Conservation (phyloP, 2,113 vertebrate genomes). For the Brienomyrus brachyistius region DNA sequence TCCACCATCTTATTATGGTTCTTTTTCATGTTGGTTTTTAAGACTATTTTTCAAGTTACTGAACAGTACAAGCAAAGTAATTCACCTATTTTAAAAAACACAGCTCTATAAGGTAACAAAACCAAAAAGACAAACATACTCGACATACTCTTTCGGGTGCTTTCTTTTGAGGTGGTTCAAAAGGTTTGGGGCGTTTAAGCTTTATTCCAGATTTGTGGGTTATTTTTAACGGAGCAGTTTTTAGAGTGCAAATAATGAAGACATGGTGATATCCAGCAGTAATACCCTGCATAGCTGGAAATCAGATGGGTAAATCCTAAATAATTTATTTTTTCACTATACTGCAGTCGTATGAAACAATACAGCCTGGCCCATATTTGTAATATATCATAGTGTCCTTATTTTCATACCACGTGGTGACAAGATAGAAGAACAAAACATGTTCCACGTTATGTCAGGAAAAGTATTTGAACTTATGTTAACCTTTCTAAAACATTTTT, state of each 20-base stretch:
- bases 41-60: not conserved
- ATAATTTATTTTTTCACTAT: not conserved
- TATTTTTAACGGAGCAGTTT: too few relatives aligned
- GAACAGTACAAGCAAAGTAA: not conserved
- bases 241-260: too few relatives aligned
- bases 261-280: too few relatives aligned
- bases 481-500: not conserved
- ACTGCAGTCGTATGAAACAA: not conserved
- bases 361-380: not conserved
- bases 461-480: not conserved
- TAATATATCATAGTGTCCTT: not conserved
- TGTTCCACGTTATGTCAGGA: not conserved
- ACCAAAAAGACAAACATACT: not conserved
- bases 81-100: not conserved
- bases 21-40: not conserved
- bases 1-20: not conserved
- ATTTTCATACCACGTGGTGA: not conserved
- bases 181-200: not conserved
- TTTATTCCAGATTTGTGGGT: not conserved
- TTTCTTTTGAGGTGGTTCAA: not conserved
- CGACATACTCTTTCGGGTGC: not conserved
- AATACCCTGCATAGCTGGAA: too few relatives aligned
- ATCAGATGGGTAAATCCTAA: not conserved
- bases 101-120: not conserved
- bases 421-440: not conserved